A percentile compares a stretch with the other conserved stretches of the same genome.
These are phyloP conservation scores for Eupithecia dodoneata DNA, from an alignment of 2,888 invertebrate genomes.

Conservation along the genomic window DNA sequence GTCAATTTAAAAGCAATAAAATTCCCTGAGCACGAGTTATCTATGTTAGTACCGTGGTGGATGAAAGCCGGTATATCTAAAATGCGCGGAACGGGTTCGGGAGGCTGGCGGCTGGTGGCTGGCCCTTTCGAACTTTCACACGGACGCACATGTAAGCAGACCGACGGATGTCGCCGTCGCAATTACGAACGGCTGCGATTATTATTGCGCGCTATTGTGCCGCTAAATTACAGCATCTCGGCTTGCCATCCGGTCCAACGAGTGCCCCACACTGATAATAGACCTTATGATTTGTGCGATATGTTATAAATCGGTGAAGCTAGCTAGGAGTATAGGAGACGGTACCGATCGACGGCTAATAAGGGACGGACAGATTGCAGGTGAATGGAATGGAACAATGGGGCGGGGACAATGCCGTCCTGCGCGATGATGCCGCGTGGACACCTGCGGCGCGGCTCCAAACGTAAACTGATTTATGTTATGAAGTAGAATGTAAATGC, in stretches of 20 bases:
- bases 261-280: constrained; percentile 42
- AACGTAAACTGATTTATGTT: constrained; percentile 75
- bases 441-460: constrained; percentile 67
- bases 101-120: constrained; percentile 59
- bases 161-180: constrained; percentile 78
- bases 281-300: constrained; percentile 48
- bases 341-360: constrained; percentile 60
- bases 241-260: constrained; percentile 77
- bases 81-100: constrained; percentile 72
- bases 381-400: constrained; percentile 66
- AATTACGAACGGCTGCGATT: constrained; percentile 78
- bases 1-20: constrained; percentile 68
- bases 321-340: constrained; percentile 54
- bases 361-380: constrained; percentile 68
- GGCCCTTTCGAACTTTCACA: constrained; percentile 80
- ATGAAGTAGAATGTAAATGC: constrained; percentile 62
- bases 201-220: constrained; percentile 80
- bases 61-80: constrained; percentile 74
- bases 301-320: constrained; percentile 44
- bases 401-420: constrained; percentile 59
- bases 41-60: constrained; percentile 57
- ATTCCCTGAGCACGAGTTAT: constrained; percentile 57
- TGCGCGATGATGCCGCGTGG: constrained; percentile 56
- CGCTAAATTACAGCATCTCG: constrained; percentile 80
- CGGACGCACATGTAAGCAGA: constrained; percentile 67